Evolutionary conservation across 2,797 vertebrate species (phyloP), one percentile per base, ranked within the genome.

Genomic region (Rhabdomys pumilio): DNA sequence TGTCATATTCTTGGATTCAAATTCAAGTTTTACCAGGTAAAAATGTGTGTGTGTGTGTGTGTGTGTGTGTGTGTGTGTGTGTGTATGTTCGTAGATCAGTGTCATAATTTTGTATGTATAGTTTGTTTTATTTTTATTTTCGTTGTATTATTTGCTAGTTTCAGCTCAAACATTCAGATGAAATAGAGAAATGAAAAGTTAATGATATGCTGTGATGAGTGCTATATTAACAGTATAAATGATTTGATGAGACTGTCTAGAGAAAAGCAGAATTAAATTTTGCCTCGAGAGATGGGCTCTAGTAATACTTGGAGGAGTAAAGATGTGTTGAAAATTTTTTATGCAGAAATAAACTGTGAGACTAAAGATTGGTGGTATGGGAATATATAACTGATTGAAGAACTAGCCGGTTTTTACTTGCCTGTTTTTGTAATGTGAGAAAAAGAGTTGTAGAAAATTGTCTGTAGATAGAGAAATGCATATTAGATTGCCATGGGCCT

Each of bases 1-100:
- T 99, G 99, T 98, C 99, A 99, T 99, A 99, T 99, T 97, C 99
- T 99, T 95, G 99, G 99, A 85, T 99, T 99, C 98, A 99, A 99
- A 98, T 99, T 99, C 98, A 99, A 99, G 97, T 99, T 99, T 98
- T 99, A 99, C 98, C 99, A 99, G 99, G 99, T 99, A 98, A 98
- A 91, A 50, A 41, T 41, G 3, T 76, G 0, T 75, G 38, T 44
- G 6, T 44, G 44, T 44, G 44, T 44, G 44, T 44, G 44, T 44
- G 44, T 44, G 44, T 96, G 11, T 93, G n/a, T 44, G 5, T 44
- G 3, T 44, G 44, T 44, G 44, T 44, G 44, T 44, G 44, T 44
- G 44, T 96, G 11, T 93, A 41, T 91, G 81, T 53, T 10, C 69
- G 53, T n/a, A 83, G 73, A 53, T 93, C 90, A 93, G 88, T 87